Evolutionary conservation across 1,140 invertebrate species (phyloP).

Genomic region (Riptortus pedestris): DNA sequence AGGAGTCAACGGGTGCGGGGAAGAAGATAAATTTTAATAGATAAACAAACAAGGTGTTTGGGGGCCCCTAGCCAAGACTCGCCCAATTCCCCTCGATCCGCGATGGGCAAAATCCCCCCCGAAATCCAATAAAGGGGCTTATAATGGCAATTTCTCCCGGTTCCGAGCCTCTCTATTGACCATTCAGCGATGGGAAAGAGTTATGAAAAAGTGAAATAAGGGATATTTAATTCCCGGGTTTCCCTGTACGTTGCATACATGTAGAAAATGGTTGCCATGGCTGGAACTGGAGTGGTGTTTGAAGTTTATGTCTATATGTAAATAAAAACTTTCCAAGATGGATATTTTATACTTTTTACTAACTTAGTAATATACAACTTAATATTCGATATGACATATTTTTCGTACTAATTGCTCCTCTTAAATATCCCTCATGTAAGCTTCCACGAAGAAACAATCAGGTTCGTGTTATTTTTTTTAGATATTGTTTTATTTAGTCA

Average conservation of each 20-base stretch:
- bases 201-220: constrained; percentile 10
- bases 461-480: constrained; percentile 12
- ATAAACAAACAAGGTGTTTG: constrained; percentile 14
- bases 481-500: neutral
- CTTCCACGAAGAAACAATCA: neutral
- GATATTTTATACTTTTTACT: constrained; percentile 14
- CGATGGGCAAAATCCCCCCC: neutral
- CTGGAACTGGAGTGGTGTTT: constrained; percentile 16
- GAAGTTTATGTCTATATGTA: constrained; percentile 18
- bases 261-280: constrained; percentile 18
- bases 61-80: neutral
- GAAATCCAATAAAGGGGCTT: too few species aligned
- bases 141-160: too few species aligned
- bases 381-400: neutral
- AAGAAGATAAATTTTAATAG: constrained; percentile 19
- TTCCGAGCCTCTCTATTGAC: too few species aligned
- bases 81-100: neutral
- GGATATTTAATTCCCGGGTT: constrained; percentile 18
- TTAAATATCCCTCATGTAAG: constrained; percentile 10
- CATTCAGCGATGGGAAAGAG: neutral
- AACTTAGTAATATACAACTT: neutral
- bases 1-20: neutral
- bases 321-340: constrained; percentile 3
- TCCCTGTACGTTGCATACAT: constrained; percentile 17
- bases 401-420: constrained; percentile 1